These are phyloP conservation scores for Bubo blakistoni DNA, from an alignment of 2,113 vertebrate genomes.

Conservation along the genomic window DNA sequence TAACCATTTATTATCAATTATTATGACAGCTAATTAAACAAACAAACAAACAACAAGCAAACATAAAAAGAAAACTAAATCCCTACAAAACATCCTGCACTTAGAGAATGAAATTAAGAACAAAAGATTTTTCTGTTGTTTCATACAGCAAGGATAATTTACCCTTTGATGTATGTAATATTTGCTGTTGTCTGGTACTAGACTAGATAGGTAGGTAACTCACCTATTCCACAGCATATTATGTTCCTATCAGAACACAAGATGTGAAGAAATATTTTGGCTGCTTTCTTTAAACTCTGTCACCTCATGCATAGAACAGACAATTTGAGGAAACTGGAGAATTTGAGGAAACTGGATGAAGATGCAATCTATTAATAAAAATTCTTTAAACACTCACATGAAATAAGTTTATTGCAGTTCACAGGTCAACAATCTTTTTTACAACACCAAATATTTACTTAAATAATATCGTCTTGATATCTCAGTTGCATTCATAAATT, in stretches of 20 bases:
- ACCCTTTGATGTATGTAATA: not conserved
- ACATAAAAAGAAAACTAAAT: too few species aligned
- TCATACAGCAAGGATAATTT: not conserved
- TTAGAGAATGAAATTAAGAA: too few species aligned
- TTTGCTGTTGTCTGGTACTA: not conserved
- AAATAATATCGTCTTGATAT: not conserved
- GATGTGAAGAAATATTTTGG: not conserved
- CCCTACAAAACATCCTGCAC: too few species aligned
- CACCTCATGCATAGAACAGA: too few species aligned
- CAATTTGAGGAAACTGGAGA: too few species aligned
- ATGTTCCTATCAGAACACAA: not conserved
- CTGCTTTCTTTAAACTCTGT: not conserved
- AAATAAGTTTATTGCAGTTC: conserved; percentile 5
- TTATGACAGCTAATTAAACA: too few species aligned
- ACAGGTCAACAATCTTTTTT: not conserved
- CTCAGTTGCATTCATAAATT: not conserved
- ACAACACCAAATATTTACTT: not conserved
- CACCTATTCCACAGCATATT: not conserved
- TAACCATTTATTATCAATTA: too few species aligned
- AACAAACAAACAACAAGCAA: too few species aligned
- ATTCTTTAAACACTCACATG: conserved; percentile 7
- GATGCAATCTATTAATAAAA: not conserved
- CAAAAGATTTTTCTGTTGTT: too few species aligned
- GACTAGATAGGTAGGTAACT: not conserved
- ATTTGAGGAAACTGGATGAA: not conserved